Evolutionary conservation across 2,113 vertebrate species (phyloP), one percentile per base, ranked within the genome.

Genomic region (Ciconia boyciana): DNA sequence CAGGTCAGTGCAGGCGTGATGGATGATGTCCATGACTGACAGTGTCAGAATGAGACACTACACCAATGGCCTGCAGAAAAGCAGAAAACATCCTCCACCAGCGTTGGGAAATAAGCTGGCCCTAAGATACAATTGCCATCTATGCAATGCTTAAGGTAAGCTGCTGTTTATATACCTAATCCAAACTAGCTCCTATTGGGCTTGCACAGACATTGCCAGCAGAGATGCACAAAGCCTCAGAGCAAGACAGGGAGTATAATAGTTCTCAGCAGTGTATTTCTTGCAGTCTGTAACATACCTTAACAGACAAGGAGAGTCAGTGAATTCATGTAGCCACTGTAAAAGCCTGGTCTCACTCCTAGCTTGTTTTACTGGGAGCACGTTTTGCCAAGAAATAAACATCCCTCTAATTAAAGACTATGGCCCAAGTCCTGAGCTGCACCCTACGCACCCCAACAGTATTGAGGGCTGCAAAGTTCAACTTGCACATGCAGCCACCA

Each of bases 51-150:
- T 5, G 3, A 80, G 21, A 58, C 10, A 31, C 54, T 51, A 39
- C 22, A 74, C 6, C n/a, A 36, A 2, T 1, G 18, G n/a, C 57
- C 61, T 76, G 54, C 16, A 83, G 80, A 75, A 93, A 78, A 83
- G 60, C 11, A 79, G 61, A 49, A 87, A 85, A 61, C 4, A 8
- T 18, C 48, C 19, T 69, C 16, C n/a, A 60, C 10, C 7, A 20
- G 2, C 10, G 20, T 1, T 10, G 36, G 54, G 71, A 62, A 76
- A 68, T 49, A 49, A 89, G 13, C 31, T 52, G 51, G 14, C 20
- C 10, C 62, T 34, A 44, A 34, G 20, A 57, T 9, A 41, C 22
- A 44, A 48, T 52, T 0, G 0, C 13, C 44, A 19, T 7, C 43
- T 34, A 12, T 21, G 39, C n/a, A 60, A 16, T 16, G 31, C 11